Evolutionary conservation across 1,140 invertebrate species (phyloP), one percentile per base, ranked within the genome.

Genomic region (Heterodera schachtii): DNA sequence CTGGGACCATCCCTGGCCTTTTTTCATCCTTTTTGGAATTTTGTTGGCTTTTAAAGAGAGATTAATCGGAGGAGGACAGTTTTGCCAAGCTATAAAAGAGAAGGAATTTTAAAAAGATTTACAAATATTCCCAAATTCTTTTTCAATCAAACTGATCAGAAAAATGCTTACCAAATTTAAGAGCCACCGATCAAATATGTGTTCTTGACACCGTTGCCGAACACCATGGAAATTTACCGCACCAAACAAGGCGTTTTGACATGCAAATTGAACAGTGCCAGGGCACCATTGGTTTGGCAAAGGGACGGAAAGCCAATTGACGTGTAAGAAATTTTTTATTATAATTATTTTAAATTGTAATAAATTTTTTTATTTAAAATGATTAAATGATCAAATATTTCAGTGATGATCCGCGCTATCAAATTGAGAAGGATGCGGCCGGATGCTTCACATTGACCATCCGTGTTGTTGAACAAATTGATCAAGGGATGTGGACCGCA

Each of bases 121-220:
- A 31, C 0, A 31, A 31, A 31, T 31, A 31, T 31, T 31, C 31
- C 31, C 31, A 31, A 31, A 31, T 31, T 31, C n/a, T n/a, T n/a
- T n/a, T n/a, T n/a, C n/a, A n/a, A n/a, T n/a, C n/a, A n/a, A n/a
- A n/a, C n/a, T n/a, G n/a, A n/a, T n/a, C n/a, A n/a, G n/a, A n/a
- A n/a, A n/a, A n/a, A n/a, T n/a, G n/a, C n/a, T n/a, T n/a, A n/a
- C n/a, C n/a, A n/a, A n/a, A n/a, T n/a, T 85, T 74, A 31, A 85
- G 96, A 98, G 91, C 94, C 97, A 75, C 96, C 97, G 91, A 96
- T 96, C 16, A 93, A 94, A 3, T 99, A 96, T 90, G 94, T 93
- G 66, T 99, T 99, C 91, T 93, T 94, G 1, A 96, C 95, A 91
- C 94, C 93, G 57, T 91, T 99, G 44, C 94, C 94, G 64, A 96